Conservation (phyloP, 2,888 invertebrate genomes). For the Formica aserva region DNA sequence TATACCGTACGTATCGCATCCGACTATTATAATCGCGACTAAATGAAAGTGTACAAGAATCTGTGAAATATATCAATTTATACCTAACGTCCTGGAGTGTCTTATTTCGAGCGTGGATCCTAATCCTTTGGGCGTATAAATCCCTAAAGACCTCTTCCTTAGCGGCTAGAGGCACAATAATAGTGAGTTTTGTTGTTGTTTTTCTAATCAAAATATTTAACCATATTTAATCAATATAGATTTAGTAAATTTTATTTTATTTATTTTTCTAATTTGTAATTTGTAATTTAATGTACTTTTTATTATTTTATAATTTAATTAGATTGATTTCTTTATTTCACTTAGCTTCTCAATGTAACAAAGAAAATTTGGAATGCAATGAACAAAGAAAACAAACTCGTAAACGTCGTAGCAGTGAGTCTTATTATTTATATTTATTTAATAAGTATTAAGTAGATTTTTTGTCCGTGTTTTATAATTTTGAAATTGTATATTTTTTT, state of each 20-base stretch:
- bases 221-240: background rate
- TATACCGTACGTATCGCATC: too few species aligned
- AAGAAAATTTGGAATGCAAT: background rate
- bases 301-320: background rate
- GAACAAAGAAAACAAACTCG: background rate
- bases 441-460: background rate
- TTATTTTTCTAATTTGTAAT: background rate
- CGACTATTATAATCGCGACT: too few species aligned
- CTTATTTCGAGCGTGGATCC: too few species aligned
- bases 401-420: constrained; percentile 32
- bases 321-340: background rate
- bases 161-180: background rate
- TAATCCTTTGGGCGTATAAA: too few species aligned
- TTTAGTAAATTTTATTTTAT: background rate
- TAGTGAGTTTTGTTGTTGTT: background rate
- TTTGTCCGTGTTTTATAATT: background rate
- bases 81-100: too few species aligned
- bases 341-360: background rate
- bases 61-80: too few species aligned
- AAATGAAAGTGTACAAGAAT: too few species aligned
- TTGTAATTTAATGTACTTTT: background rate
- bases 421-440: background rate
- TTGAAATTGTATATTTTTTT: background rate
- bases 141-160: too few species aligned
- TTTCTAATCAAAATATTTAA: background rate